phyloP scores from a whole-genome alignment of 2,888 invertebrate species.

The Machimus atricapillus region DNA sequence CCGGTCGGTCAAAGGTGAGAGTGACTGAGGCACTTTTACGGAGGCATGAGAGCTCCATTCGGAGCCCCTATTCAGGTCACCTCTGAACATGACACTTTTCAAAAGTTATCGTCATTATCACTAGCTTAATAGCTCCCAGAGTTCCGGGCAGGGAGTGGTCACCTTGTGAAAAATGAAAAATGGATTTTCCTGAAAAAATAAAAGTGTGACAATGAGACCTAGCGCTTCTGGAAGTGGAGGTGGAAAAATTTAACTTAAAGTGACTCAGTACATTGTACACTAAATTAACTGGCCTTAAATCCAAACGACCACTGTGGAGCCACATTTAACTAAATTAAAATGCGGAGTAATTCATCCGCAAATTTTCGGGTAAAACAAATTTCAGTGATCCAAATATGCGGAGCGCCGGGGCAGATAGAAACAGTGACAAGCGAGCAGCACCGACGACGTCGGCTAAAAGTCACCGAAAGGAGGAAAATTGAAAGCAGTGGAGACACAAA shows the following conservation, averaged over 20 bases:
- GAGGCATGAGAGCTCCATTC: not conserved
- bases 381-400: not conserved
- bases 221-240: not conserved
- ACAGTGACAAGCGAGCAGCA: constrained; percentile 1
- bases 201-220: not conserved
- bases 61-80: not conserved
- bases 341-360: not conserved
- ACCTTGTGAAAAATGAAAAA: not conserved
- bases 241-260: not conserved
- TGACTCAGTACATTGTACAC: not conserved
- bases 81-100: not conserved
- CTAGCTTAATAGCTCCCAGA: not conserved
- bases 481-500: constrained; percentile 27
- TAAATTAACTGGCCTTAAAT: not conserved
- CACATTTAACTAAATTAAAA: not conserved
- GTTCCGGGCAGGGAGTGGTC: not conserved
- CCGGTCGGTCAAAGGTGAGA: not conserved
- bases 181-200: not conserved
- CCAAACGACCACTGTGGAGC: not conserved
- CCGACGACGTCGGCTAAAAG: constrained; percentile 33
- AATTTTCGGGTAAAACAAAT: not conserved
- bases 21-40: not conserved
- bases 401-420: not conserved
- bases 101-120: not conserved
- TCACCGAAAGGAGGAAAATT: constrained; percentile 37